Percentiles rank a stretch among this genome's conserved stretches.
Conservation (phyloP, 2,797 vertebrate genomes). For the Tauraco hartlaubi region DNA sequence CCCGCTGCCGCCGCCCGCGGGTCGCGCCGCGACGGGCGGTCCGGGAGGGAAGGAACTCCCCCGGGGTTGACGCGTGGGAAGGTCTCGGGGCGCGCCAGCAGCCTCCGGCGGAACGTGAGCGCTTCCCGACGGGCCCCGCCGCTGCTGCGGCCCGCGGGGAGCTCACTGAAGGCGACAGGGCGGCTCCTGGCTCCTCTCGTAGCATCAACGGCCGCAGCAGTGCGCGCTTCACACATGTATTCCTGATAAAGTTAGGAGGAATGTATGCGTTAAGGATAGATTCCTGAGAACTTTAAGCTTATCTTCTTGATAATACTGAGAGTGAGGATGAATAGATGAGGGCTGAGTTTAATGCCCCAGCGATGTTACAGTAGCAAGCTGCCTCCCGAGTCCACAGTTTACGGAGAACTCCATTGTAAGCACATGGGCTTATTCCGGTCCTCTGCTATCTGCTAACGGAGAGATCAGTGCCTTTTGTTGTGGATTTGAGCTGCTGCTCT, state of each 20-base stretch:
- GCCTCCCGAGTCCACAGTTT: rapidly evolving
- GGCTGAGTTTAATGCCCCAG: background rate
- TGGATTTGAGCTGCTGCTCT: background rate
- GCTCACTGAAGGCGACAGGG: background rate
- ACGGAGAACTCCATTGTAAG: background rate
- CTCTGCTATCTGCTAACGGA: background rate
- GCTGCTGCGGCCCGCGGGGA: background rate
- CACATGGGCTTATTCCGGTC: background rate
- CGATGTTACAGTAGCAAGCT: background rate
- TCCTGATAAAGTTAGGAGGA: too few species aligned
- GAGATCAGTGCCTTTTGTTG: slow-evolving; percentile 25
- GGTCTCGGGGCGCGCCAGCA: background rate
- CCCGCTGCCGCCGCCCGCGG: background rate
- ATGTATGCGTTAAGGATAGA: background rate
- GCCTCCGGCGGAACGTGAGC: background rate
- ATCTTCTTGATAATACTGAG: background rate
- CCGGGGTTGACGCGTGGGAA: background rate
- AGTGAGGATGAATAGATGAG: background rate
- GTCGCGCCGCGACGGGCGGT: background rate
- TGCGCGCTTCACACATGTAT: rapidly evolving
- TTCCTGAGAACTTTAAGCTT: background rate
- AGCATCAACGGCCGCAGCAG: rapidly evolving
- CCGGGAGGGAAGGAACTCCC: background rate
- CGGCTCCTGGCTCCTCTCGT: background rate
- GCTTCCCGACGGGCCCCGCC: background rate